phyloP scores from a whole-genome alignment of 2,888 invertebrate species.

The Plagiodera versicolora region DNA sequence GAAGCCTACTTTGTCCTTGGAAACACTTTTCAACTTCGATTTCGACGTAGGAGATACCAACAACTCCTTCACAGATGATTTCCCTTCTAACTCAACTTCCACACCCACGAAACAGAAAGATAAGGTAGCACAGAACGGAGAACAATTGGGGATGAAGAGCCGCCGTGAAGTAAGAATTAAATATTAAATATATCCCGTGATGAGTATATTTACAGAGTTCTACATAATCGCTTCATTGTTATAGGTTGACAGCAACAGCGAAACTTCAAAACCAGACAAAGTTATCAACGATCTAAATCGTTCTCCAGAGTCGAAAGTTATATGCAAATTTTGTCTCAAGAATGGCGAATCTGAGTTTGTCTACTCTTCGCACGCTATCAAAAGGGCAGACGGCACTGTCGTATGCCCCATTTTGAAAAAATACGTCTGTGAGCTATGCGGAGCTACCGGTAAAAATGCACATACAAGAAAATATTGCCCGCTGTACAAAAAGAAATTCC shows the following conservation, averaged over 20 bases:
- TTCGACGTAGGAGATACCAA: neutral
- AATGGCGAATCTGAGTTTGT: constrained; percentile 33
- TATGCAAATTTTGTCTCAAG: constrained; percentile 38
- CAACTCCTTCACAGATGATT: constrained; percentile 5
- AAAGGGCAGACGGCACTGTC: constrained; percentile 25
- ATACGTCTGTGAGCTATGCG: constrained; percentile 33
- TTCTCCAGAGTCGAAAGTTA: neutral
- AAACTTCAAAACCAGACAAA: neutral
- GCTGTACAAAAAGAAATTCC: neutral
- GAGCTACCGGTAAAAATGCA: constrained; percentile 35
- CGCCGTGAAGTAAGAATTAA: neutral
- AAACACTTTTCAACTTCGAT: neutral
- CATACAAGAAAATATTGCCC: constrained; percentile 40
- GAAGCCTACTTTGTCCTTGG: constrained; percentile 1
- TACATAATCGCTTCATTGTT: neutral
- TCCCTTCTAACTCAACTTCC: constrained; percentile 1
- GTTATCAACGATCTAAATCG: neutral
- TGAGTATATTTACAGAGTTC: no score
- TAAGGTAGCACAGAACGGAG: neutral
- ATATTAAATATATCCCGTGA: no score
- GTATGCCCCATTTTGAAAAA: constrained; percentile 36
- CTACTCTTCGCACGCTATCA: constrained; percentile 30
- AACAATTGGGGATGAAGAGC: neutral
- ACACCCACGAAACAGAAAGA: constrained; percentile 10
- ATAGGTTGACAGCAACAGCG: constrained; percentile 1